Evolutionary conservation across 2,888 invertebrate species (phyloP).

Genomic region (Yponomeuta sedellus): DNA sequence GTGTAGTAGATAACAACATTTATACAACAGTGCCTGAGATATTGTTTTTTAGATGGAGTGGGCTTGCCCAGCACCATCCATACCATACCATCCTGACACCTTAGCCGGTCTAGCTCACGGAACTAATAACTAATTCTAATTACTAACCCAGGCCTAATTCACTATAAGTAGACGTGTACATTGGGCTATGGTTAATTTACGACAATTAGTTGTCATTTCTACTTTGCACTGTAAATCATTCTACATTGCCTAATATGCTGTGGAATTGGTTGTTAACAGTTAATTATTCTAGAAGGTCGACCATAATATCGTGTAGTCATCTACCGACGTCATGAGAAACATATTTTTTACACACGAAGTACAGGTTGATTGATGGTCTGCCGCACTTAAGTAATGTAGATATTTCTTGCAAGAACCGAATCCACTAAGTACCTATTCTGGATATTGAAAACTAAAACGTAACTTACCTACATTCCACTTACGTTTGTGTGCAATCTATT

Average conservation of each 20-base stretch:
- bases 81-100: too few relatives aligned
- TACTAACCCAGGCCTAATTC: too few relatives aligned
- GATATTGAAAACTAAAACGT: not conserved
- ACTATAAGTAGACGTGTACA: too few relatives aligned
- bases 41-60: too few relatives aligned
- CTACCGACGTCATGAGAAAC: conserved; percentile 6
- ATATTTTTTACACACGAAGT: not conserved
- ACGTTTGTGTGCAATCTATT: not conserved
- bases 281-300: not conserved
- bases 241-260: not conserved
- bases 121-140: too few relatives aligned
- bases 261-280: not conserved
- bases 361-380: conserved; percentile 3
- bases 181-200: too few relatives aligned
- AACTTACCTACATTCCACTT: not conserved
- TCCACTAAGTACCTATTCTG: not conserved
- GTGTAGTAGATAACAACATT: too few relatives aligned
- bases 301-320: conserved; percentile 7
- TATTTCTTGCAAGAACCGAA: not conserved
- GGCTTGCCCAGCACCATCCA: too few relatives aligned
- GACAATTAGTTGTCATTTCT: too few relatives aligned
- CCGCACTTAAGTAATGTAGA: not conserved
- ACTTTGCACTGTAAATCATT: too few relatives aligned
- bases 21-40: too few relatives aligned
- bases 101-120: too few relatives aligned